Percentiles rank a stretch among this genome's conserved stretches.
Evolutionary conservation across 2,113 vertebrate genomes (phyloP).

Genomic region (Pelvicachromis taeniatus): DNA sequence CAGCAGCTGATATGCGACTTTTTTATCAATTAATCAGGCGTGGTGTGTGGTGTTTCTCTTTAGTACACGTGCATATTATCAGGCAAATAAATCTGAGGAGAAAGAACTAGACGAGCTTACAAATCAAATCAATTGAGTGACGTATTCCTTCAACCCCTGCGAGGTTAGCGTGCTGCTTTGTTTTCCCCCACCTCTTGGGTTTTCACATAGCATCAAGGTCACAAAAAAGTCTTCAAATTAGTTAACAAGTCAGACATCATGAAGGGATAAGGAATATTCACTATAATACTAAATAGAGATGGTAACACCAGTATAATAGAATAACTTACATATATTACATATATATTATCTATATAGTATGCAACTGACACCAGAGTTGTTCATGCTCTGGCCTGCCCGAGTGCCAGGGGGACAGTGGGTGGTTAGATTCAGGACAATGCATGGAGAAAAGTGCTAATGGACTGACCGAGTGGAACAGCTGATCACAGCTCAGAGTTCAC

Average conservation of each 20-base stretch:
- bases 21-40: not conserved
- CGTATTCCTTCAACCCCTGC: conserved; percentile 1
- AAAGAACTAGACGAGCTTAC: not conserved
- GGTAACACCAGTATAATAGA: not conserved
- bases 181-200: conserved; percentile 12
- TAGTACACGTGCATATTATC: not conserved
- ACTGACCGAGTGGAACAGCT: conserved; percentile 41
- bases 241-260: conserved; percentile 15
- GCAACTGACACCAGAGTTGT: not conserved
- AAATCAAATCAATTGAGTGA: not conserved
- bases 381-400: not conserved
- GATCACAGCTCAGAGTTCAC: conserved; percentile 46
- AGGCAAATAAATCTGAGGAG: not conserved
- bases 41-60: not conserved
- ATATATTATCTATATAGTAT: not conserved
- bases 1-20: not conserved
- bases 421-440: conserved; percentile 12
- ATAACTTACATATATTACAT: not conserved
- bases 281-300: not conserved
- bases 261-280: not conserved
- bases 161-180: conserved; percentile 28
- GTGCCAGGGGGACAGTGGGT: not conserved
- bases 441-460: conserved; percentile 51
- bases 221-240: conserved; percentile 20
- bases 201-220: not conserved